A percentile compares a stretch with the other conserved stretches of the same genome.
Evolutionary conservation across 2,113 vertebrate species (phyloP).

Genomic region (Leptosomus discolor): DNA sequence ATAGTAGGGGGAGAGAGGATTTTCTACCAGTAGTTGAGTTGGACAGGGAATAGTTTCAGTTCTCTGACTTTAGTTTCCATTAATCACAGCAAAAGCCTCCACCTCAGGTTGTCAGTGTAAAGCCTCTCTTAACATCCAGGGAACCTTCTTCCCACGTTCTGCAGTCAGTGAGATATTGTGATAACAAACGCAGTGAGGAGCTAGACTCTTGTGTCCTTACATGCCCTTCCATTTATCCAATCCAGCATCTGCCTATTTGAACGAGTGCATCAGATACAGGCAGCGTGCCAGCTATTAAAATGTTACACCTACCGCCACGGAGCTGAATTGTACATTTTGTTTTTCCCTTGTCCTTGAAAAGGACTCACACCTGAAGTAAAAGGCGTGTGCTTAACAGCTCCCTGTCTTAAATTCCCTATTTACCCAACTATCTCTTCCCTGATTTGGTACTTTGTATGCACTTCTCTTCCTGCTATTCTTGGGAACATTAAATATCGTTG

Average conservation of each 20-base stretch:
- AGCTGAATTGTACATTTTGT: conserved; percentile 54
- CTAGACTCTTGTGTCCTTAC: conserved; percentile 53
- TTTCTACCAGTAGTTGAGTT: neutral
- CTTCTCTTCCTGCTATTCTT: neutral
- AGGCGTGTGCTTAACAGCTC: neutral
- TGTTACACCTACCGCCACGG: conserved; percentile 27
- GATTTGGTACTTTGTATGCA: neutral
- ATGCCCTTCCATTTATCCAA: conserved; percentile 61
- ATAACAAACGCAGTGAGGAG: conserved; percentile 52
- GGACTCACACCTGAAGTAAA: conserved; percentile 14
- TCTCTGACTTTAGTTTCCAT: neutral
- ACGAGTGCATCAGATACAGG: conserved; percentile 56
- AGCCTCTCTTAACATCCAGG: conserved; percentile 13
- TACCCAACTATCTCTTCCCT: neutral
- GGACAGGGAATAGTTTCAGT: neutral
- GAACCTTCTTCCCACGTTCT: conserved; percentile 46
- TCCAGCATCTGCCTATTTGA: conserved; percentile 56
- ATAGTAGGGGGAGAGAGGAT: neutral
- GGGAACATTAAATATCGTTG: neutral
- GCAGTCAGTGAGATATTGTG: conserved; percentile 16
- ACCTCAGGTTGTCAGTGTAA: neutral
- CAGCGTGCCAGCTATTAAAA: conserved; percentile 61
- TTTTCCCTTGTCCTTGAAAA: conserved; percentile 55
- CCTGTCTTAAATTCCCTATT: conserved; percentile 28
- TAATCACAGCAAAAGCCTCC: conserved; percentile 11